Conservation (phyloP, 2,113 vertebrate species). For the Bostrychus sinensis region DNA sequence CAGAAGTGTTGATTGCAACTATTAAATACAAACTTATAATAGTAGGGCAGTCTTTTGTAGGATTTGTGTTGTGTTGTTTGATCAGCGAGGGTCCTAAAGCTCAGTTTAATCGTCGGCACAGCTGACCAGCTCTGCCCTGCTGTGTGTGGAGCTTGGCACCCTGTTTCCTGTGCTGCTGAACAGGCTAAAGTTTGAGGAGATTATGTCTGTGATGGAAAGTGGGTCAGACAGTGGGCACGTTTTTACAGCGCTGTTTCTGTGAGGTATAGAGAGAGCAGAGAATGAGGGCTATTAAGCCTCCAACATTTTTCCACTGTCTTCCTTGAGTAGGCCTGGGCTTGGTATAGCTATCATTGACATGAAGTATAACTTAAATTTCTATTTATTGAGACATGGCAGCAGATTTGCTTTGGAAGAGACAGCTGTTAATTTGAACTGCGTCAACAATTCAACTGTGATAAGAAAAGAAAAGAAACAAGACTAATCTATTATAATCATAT, state of each 20-base stretch:
- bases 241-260: conserved; percentile 66
- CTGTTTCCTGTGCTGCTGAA: conserved; percentile 44
- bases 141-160: conserved; percentile 48
- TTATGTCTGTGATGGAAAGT: conserved; percentile 76
- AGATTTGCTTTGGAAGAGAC: no score
- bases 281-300: conserved; percentile 36
- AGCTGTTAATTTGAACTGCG: no score
- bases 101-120: conserved; percentile 38
- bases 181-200: conserved; percentile 64
- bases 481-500: no score
- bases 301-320: conserved; percentile 53
- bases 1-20: no score
- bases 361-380: neutral
- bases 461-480: no score
- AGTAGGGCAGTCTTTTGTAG: no score
- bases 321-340: conserved; percentile 23
- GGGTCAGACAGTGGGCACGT: conserved; percentile 77
- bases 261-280: conserved; percentile 43
- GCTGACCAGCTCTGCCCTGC: conserved; percentile 40
- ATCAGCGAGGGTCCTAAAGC: conserved; percentile 17
- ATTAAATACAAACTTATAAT: no score
- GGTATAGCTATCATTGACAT: neutral
- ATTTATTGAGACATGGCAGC: no score
- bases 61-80: conserved; percentile 26
- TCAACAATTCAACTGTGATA: no score